Conservation (phyloP, 2,797 vertebrate species). For the Notolabrus celidotus region DNA sequence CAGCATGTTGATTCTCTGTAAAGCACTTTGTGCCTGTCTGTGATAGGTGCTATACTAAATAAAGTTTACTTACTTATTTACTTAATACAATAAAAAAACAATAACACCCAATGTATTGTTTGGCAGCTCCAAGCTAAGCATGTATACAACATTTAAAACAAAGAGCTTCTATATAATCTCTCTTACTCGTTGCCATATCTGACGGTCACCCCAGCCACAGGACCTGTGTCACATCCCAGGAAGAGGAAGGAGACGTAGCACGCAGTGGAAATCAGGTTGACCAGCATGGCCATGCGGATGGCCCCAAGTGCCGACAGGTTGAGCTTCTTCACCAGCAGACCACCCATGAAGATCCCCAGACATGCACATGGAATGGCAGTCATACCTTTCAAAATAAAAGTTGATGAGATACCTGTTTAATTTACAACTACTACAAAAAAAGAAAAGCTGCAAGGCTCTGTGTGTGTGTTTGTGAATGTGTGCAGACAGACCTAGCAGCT, state of each 20-base stretch:
- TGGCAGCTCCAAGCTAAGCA: too few species aligned
- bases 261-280: slow-evolving; percentile 96
- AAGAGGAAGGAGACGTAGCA: slow-evolving; percentile 99
- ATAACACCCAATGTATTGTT: too few species aligned
- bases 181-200: slow-evolving; percentile 93
- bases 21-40: too few species aligned
- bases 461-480: background rate
- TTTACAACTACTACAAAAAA: too few species aligned
- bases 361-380: slow-evolving; percentile 98
- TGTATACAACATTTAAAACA: too few species aligned
- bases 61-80: too few species aligned
- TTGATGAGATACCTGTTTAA: background rate
- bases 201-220: slow-evolving; percentile 95
- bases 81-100: too few species aligned
- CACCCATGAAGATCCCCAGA: slow-evolving; percentile 98
- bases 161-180: background rate
- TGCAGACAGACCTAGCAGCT: slow-evolving; percentile 91
- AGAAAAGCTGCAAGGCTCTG: too few species aligned
- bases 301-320: slow-evolving; percentile 96
- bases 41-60: too few species aligned
- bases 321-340: slow-evolving; percentile 97
- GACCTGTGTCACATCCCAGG: slow-evolving; percentile 96
- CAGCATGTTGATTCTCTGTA: too few species aligned
- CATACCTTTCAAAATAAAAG: slow-evolving; percentile 87
- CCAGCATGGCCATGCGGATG: slow-evolving; percentile 97